Evolutionary conservation across 2,888 invertebrate species (phyloP), one percentile per base, ranked within the genome.

Genomic region (Leuctra nigra): DNA sequence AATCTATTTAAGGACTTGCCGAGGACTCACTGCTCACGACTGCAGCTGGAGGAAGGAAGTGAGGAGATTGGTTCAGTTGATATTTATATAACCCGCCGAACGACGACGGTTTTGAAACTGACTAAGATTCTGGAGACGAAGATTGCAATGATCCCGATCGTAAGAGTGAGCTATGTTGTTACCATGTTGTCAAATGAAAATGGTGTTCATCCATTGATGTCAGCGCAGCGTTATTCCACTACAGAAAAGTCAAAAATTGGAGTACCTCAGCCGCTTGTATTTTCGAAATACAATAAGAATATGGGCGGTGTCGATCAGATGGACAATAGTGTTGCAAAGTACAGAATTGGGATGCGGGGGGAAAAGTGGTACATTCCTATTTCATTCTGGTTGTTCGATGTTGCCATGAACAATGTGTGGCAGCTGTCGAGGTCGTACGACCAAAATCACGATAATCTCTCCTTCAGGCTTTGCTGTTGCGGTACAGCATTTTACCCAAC

Each of bases 261-360:
- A 20, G 61, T 65, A 16, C 56, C 59, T 41, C 53, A 62, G 23
- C 63, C 66, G 36, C 11, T 44, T 24, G 36, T 54, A 23, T 54
- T 64, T 50, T 58, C 54, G 24, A 55, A 62, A 53, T 66, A 66
- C 52, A 66, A 66, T 55, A 44, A 56, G 18, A 57, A 57, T 46
- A 66, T 66, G 63, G 65, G 63, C 46, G 41, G 39, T 4, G 39
- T 54, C 20, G 24, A 44, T 22, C 54, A 54, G 47, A 23, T 54
- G 18, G 54, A 54, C 44, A 44, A 39, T 20, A 54, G 44, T 22
- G 44, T 54, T 13, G 54, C 54, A 2, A 24, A 23, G 14, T 46
- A 54, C 22, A 14, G 44, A 2, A 54, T 54, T 6, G 20, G 20
- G 2, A 46, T 54, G 16, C 7, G 39, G 6, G 54, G 54, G 3